Evolutionary conservation across 23 tunicate species (phyloP), one percentile per base, ranked within the genome.

Genomic region (Botrylloides violaceus): DNA sequence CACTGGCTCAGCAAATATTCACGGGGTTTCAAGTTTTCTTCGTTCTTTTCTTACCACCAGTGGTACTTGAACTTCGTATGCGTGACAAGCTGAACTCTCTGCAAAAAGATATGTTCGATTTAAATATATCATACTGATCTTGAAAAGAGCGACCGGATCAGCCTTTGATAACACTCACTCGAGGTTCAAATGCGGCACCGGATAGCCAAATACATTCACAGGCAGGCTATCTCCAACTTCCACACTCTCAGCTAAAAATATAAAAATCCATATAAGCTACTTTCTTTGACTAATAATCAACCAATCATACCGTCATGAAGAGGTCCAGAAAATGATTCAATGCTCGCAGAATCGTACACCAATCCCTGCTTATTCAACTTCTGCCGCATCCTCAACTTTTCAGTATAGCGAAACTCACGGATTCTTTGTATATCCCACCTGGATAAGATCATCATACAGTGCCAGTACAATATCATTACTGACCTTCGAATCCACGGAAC

Each of bases 391-490:
- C 89, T 71, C 19, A 85, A 70, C 68, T 79, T 85, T 60, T 85
- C 94, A 48, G 79, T 85, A 39, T 85, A 85, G 29, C 94, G 94
- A 70, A 50, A 85, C 60, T 85, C 94, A 7, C 94, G 84, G 3
- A 85, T 85, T 22, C 94, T 65, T 60, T 85, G 94, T 29, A 85
- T 85, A 57, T 85, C 94, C 94, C 94, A 85, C 32, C 85, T 80
- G 58, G 18, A 33, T 18, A 65, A n/a, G 12, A 65, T 43, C 9
- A 30, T 29, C 7, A 59, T 22, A 59, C 0, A 25, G 29, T 29
- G 19, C 1, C 21, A 60, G 0, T 60, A n/a, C n/a, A n/a, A n/a
- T n/a, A n/a, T n/a, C n/a, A n/a, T n/a, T n/a, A n/a, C n/a, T n/a
- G n/a, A n/a, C n/a, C n/a, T n/a, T n/a, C n/a, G n/a, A n/a, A n/a